Percentiles rank a stretch among this genome's conserved stretches.
Conservation (phyloP, 2,113 vertebrate genomes). For the Morphnarchus princeps region DNA sequence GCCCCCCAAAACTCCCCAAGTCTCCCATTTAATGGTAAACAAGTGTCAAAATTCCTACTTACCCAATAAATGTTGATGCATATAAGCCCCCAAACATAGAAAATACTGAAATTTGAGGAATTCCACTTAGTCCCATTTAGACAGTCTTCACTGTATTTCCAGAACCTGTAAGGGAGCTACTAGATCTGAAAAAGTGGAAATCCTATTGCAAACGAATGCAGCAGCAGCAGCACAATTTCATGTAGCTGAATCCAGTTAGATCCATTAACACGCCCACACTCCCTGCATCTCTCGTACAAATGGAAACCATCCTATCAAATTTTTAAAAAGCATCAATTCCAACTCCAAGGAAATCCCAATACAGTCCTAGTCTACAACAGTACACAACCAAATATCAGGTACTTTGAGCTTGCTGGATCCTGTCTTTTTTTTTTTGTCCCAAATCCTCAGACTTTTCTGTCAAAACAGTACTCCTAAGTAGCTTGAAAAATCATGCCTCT, state of each 20-base stretch:
- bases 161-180: neutral
- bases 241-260: neutral
- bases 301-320: neutral
- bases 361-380: neutral
- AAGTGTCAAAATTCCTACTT: neutral
- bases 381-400: neutral
- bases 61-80: neutral
- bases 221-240: neutral
- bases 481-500: neutral
- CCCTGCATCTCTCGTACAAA: neutral
- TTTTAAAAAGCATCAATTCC: neutral
- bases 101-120: neutral
- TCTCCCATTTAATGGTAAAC: neutral
- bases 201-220: accelerated
- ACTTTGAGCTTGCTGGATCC: neutral
- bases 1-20: neutral
- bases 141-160: neutral
- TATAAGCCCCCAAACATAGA: neutral
- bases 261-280: neutral
- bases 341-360: neutral
- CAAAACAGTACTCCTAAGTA: neutral
- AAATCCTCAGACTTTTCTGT: neutral
- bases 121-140: neutral
- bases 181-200: neutral
- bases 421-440: neutral